Conservation (phyloP, 2,113 vertebrate species). For the Platichthys flesus region DNA sequence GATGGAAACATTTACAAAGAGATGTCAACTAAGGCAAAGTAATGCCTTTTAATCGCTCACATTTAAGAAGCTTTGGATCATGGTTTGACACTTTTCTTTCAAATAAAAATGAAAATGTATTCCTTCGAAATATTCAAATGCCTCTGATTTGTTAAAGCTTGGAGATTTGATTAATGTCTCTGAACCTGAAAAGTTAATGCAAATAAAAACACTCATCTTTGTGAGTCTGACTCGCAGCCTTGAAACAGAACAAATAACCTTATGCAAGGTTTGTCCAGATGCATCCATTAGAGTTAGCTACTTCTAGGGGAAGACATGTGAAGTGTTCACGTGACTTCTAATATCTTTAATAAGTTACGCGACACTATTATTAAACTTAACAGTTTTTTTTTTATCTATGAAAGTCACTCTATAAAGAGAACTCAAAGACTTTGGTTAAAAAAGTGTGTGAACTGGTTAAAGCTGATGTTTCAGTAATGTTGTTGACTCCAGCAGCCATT, state of each 20-base stretch:
- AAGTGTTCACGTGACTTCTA: not conserved
- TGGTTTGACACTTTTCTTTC: not conserved
- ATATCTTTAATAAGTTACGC: not conserved
- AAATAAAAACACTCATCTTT: slow-evolving; percentile 3
- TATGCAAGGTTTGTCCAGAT: not conserved
- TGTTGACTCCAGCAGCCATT: not conserved
- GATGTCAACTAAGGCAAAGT: not conserved
- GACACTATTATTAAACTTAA: no score
- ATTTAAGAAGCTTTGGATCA: not conserved
- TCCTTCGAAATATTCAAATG: not conserved
- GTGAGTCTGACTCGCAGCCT: not conserved
- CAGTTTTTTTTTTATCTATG: no score
- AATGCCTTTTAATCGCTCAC: not conserved
- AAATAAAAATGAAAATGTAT: not conserved
- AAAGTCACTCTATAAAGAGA: no score
- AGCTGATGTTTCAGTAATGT: not conserved
- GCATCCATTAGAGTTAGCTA: not conserved
- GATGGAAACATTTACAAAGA: no score
- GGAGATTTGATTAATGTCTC: not conserved
- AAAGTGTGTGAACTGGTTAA: not conserved
- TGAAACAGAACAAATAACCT: slow-evolving; percentile 11
- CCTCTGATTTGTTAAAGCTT: not conserved
- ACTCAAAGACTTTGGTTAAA: not conserved
- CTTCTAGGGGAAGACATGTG: no score
- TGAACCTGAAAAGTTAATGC: not conserved